These are phyloP conservation scores for Oncorhynchus keta DNA, from an alignment of 2,113 vertebrate species.

Conservation along the genomic window DNA sequence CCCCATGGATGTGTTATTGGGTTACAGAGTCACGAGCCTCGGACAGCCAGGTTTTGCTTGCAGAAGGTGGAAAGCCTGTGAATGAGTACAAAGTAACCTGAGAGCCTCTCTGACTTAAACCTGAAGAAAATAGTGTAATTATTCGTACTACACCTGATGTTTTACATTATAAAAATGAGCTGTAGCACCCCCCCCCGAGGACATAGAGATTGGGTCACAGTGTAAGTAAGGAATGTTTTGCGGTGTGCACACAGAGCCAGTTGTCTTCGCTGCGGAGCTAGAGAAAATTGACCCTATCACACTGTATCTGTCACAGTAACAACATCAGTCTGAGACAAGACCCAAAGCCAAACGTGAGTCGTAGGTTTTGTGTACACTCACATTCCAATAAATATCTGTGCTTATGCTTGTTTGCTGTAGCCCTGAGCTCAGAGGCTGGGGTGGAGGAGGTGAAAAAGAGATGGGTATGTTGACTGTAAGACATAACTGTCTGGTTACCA, in stretches of 20 bases:
- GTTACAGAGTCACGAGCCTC: not conserved
- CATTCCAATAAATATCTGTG: not conserved
- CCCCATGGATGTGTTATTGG: not conserved
- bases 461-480: too few species aligned
- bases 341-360: conserved; percentile 5
- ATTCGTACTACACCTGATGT: not conserved
- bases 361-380: not conserved
- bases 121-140: not conserved
- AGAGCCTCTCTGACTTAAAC: not conserved
- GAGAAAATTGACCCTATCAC: not conserved
- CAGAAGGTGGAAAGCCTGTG: too few species aligned
- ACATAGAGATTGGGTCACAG: too few species aligned
- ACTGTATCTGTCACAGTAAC: conserved; percentile 4
- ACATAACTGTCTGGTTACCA: too few species aligned
- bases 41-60: not conserved
- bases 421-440: too few species aligned
- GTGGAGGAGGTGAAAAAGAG: too few species aligned
- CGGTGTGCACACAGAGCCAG: not conserved
- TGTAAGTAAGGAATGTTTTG: too few species aligned
- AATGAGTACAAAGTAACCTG: not conserved
- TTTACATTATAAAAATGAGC: not conserved
- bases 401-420: too few species aligned
- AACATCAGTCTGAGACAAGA: not conserved
- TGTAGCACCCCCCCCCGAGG: too few species aligned
- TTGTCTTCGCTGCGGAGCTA: not conserved